Base-by-base conservation (phyloP, 2,888 invertebrate species). In the Euproctis similis region DNA sequence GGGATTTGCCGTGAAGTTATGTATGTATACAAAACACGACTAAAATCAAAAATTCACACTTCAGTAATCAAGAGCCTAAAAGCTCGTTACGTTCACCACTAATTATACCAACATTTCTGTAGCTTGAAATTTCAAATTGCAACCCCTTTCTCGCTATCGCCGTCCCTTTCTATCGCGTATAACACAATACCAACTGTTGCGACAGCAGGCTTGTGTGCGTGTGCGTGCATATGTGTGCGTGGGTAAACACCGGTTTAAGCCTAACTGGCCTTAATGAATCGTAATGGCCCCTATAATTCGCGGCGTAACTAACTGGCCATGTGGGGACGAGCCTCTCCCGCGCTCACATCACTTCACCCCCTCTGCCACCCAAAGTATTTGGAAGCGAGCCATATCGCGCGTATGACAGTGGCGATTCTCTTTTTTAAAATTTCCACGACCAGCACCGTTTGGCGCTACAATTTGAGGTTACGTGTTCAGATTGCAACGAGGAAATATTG, bases 201-300 rank as follows among this genome's bases (percentile, higher is more conserved):
- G 46, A 63, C 62, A 46, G 46, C 33, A 37, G 35, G 43, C 46
- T 44, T 40, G n/a, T n/a, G 47, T 63, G 66, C 61, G 59, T 31
- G 52, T 34, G 36, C 29, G 24, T 39, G 45, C 23, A 40, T 34
- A 10, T 45, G 81, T 81, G 77, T 80, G 82, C 60, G 80, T 81
- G 75, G 58, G 84, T 78, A 85, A 85, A 85, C 82, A 85, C 82
- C 80, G 74, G 80, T 82, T 85, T 82, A 85, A 85, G 84, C 85
- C 84, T 85, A 85, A 85, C 85, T 82, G 85, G 84, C 85, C 82
- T 85, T 85, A 85, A 85, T 85, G 85, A 85, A 85, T 85, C 85
- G 85, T 85, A 85, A 85, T 85, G 85, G 85, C 82, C 85, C 82
- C 85, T 85, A 85, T 85, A 85, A 85, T 85, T 85, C 84, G 85